These are phyloP conservation scores for Arion vulgaris DNA, from an alignment of 1,140 invertebrate genomes.

Conservation along the genomic window DNA sequence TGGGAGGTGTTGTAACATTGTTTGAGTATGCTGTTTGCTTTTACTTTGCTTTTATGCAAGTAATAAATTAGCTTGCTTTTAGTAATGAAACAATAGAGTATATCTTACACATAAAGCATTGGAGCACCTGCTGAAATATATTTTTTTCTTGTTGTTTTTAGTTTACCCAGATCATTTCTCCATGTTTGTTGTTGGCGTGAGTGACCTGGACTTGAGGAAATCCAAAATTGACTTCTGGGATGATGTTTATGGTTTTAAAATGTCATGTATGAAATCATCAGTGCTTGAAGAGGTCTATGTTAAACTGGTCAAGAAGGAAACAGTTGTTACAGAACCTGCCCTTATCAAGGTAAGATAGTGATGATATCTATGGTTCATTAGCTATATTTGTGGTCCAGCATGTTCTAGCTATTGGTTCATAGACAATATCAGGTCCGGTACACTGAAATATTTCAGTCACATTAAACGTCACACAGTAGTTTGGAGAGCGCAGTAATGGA, in stretches of 20 bases:
- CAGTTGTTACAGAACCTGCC: slow-evolving; percentile 58
- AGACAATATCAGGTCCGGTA: too few relatives aligned
- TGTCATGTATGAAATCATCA: slow-evolving; percentile 69
- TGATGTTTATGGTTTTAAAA: slow-evolving; percentile 71
- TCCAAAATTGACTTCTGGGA: slow-evolving; percentile 68
- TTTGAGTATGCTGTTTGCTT: too few relatives aligned
- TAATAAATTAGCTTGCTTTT: too few relatives aligned
- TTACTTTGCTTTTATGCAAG: too few relatives aligned
- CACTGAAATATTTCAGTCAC: too few relatives aligned
- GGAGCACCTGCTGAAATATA: not conserved
- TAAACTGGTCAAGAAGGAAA: slow-evolving; percentile 55
- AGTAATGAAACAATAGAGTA: too few relatives aligned
- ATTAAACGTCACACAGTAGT: too few relatives aligned
- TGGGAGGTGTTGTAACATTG: too few relatives aligned
- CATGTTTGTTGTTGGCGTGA: slow-evolving; percentile 62
- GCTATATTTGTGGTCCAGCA: not conserved
- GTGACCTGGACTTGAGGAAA: slow-evolving; percentile 58
- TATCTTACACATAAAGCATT: too few relatives aligned
- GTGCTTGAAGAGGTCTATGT: slow-evolving; percentile 66
- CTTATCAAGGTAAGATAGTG: slow-evolving; percentile 62
- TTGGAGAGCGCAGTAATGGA: too few relatives aligned
- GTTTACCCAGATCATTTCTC: slow-evolving; percentile 69
- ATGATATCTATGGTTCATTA: not conserved
- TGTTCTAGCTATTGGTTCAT: too few relatives aligned
- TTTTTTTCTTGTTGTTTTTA: slow-evolving; percentile 40